Conservation (phyloP, 2,888 invertebrate species). For the Candidula unifasciata region DNA sequence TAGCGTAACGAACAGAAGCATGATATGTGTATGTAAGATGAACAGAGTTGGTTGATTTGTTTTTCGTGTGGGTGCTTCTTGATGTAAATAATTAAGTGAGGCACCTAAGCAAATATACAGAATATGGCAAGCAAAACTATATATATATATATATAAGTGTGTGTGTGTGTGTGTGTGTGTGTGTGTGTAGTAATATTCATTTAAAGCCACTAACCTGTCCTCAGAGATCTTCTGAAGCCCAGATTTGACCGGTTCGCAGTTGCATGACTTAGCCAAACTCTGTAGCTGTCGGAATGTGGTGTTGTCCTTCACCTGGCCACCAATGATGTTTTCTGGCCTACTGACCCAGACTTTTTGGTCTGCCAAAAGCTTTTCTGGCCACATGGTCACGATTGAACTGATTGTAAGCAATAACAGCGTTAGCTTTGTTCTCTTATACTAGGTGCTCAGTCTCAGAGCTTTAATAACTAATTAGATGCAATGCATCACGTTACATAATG, state of each 20-base stretch:
- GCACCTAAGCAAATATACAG: too few relatives aligned
- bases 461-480: background rate
- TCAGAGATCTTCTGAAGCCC: background rate
- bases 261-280: background rate
- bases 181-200: too few relatives aligned
- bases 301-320: constrained; percentile 28
- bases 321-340: constrained; percentile 33
- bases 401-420: background rate
- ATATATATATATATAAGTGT: too few relatives aligned
- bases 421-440: background rate
- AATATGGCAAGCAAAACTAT: too few relatives aligned
- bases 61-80: too few relatives aligned
- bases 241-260: constrained; percentile 24
- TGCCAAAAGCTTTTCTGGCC: constrained; percentile 38
- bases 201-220: background rate
- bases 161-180: too few relatives aligned
- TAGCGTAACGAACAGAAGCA: too few relatives aligned
- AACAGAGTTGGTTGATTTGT: too few relatives aligned
- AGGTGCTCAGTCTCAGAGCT: background rate
- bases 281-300: constrained; percentile 30
- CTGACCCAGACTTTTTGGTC: background rate
- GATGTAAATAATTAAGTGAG: too few relatives aligned
- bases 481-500: background rate
- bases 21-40: too few relatives aligned
- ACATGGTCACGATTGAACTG: constrained; percentile 40